Conservation (phyloP, 2,888 invertebrate genomes). For the Lasioglossum vierecki region DNA sequence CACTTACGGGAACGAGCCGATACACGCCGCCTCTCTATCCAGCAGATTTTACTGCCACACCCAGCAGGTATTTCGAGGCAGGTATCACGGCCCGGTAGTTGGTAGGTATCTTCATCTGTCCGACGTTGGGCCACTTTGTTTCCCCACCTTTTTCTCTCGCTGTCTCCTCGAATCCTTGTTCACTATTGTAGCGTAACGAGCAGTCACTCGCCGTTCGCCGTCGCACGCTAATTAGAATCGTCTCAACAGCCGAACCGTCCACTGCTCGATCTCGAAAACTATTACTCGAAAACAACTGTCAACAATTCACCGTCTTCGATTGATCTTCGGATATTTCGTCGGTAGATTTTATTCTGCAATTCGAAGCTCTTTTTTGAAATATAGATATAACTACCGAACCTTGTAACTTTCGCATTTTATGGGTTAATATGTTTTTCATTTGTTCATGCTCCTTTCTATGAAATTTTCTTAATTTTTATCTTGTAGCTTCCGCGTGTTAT, state of each 20-base stretch:
- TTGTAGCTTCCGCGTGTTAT: not conserved
- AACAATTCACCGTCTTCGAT: not conserved
- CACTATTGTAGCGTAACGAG: slow-evolving; percentile 32
- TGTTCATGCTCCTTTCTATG: not conserved
- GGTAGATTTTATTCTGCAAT: not conserved
- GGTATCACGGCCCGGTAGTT: slow-evolving; percentile 34
- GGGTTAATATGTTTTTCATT: not conserved
- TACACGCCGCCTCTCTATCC: slow-evolving; percentile 31
- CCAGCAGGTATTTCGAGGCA: slow-evolving; percentile 57
- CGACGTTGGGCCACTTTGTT: slow-evolving; percentile 37
- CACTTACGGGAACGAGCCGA: slow-evolving; percentile 21
- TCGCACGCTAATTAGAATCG: slow-evolving; percentile 46
- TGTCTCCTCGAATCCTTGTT: not conserved
- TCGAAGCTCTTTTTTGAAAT: not conserved
- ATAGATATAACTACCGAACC: not conserved
- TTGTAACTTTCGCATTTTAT: not conserved
- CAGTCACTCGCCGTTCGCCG: slow-evolving; percentile 6
- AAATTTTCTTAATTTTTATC: not conserved
- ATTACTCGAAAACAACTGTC: not conserved
- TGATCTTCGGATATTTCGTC: not conserved
- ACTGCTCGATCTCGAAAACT: not conserved
- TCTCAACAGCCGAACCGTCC: not conserved
- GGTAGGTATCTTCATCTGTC: slow-evolving; percentile 53
- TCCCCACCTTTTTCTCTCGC: slow-evolving; percentile 10
- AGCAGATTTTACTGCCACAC: slow-evolving; percentile 60